Percentiles rank a stretch among this genome's conserved stretches.
Evolutionary conservation across 1,140 invertebrate genomes (phyloP).

Genomic region (Cydia splendana): DNA sequence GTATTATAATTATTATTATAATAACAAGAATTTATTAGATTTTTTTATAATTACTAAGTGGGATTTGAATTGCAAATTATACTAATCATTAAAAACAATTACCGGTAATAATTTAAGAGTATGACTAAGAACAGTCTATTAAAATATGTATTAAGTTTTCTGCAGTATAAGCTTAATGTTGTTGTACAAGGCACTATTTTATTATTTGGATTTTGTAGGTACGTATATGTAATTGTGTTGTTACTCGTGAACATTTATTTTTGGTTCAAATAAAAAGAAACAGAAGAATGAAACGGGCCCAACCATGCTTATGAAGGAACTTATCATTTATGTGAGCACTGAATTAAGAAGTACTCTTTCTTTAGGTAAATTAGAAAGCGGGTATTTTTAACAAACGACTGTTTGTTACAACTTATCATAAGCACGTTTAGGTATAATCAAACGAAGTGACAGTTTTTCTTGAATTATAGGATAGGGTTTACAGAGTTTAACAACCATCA

Average conservation of each 20-base stretch:
- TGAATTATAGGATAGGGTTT: conserved; percentile 43
- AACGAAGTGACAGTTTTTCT: conserved; percentile 35
- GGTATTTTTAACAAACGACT: neutral
- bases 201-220: neutral
- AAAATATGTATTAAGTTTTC: too few species aligned
- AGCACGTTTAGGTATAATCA: conserved; percentile 41
- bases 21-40: too few species aligned
- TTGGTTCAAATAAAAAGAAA: conserved; percentile 33
- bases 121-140: too few species aligned
- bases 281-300: conserved; percentile 19
- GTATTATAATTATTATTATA: neutral
- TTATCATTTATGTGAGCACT: neutral
- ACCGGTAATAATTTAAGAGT: too few species aligned
- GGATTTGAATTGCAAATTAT: too few species aligned
- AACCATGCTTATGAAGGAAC: conserved; percentile 1
- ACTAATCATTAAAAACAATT: too few species aligned
- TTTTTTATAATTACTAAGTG: too few species aligned
- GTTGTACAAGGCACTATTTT: neutral
- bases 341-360: neutral
- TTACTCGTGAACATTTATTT: neutral
- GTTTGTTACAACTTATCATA: conserved; percentile 12
- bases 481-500: conserved; percentile 56
- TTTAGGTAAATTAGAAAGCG: neutral
- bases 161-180: too few species aligned
- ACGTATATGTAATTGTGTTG: neutral